A percentile compares a stretch with the other conserved stretches of the same genome.
Conservation (phyloP, 2,113 vertebrate genomes). For the Toxotes chatareus region DNA sequence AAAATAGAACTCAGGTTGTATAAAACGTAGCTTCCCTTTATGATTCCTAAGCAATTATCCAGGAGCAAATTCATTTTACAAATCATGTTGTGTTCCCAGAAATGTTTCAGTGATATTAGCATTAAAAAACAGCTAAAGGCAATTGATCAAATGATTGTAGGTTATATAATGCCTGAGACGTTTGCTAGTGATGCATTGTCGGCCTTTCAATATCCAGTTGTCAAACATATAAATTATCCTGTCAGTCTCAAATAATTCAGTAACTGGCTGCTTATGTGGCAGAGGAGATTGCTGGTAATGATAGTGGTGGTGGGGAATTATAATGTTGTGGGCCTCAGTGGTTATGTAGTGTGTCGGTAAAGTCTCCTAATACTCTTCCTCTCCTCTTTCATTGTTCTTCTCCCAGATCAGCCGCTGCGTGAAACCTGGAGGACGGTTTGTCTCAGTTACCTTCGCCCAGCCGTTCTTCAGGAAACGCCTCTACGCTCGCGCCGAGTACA, state of each 20-base stretch:
- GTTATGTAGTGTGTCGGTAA: not conserved
- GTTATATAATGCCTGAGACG: not conserved
- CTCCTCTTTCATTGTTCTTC: not conserved
- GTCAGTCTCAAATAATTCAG: not conserved
- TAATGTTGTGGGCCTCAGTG: not conserved
- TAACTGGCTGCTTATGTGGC: not conserved
- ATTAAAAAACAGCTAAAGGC: not conserved
- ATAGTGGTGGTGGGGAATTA: not conserved
- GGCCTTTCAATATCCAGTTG: slow-evolving; percentile 1
- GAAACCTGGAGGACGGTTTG: slow-evolving; percentile 87
- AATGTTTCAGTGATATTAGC: not conserved
- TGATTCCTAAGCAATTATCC: not conserved
- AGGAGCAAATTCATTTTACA: not conserved
- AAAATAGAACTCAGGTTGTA: not conserved
- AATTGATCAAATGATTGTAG: not conserved
- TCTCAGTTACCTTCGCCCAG: slow-evolving; percentile 91
- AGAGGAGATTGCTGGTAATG: not conserved
- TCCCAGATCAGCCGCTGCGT: slow-evolving; percentile 91
- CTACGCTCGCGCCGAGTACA: slow-evolving; percentile 87
- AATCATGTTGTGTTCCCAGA: not conserved
- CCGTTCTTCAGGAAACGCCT: slow-evolving; percentile 91
- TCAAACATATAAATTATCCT: not conserved
- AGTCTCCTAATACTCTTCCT: not conserved
- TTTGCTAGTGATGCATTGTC: slow-evolving; percentile 14
- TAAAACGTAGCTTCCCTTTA: not conserved